Evolutionary conservation across 1,140 invertebrate species (phyloP).

Genomic region (Drosophila grimshawi): DNA sequence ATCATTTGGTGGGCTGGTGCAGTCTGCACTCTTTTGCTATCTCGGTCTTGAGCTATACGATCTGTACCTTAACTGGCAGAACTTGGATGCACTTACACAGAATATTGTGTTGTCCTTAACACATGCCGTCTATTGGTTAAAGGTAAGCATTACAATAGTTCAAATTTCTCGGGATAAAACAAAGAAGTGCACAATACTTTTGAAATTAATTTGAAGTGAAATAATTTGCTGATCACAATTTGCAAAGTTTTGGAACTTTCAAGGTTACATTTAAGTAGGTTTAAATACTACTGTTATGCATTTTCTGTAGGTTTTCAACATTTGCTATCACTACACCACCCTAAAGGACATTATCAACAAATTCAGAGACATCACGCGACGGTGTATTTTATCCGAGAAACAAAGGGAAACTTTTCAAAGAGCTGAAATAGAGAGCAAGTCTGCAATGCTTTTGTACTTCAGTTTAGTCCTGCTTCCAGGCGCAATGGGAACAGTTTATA

Average conservation of each 20-base stretch:
- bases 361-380: conserved; percentile 34
- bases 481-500: conserved; percentile 43
- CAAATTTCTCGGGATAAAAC: too few species aligned
- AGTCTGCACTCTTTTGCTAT: conserved; percentile 42
- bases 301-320: conserved; percentile 47
- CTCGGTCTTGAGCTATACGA: conserved; percentile 61
- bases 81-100: conserved; percentile 64
- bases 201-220: neutral
- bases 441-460: conserved; percentile 57
- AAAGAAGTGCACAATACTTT: too few species aligned
- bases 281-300: too few species aligned
- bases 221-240: neutral
- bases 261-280: too few species aligned
- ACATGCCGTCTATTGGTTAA: conserved; percentile 54
- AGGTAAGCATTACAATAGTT: conserved; percentile 33
- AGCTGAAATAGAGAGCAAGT: conserved; percentile 55
- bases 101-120: conserved; percentile 66
- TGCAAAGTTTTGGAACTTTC: neutral
- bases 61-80: conserved; percentile 48
- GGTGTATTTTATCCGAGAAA: conserved; percentile 38
- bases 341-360: conserved; percentile 29
- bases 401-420: conserved; percentile 50
- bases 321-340: conserved; percentile 41
- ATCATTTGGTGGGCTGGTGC: conserved; percentile 17
- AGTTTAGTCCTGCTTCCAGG: conserved; percentile 49